Base-by-base conservation (phyloP, 2,888 invertebrate genomes). In the Venusia cambrica region DNA sequence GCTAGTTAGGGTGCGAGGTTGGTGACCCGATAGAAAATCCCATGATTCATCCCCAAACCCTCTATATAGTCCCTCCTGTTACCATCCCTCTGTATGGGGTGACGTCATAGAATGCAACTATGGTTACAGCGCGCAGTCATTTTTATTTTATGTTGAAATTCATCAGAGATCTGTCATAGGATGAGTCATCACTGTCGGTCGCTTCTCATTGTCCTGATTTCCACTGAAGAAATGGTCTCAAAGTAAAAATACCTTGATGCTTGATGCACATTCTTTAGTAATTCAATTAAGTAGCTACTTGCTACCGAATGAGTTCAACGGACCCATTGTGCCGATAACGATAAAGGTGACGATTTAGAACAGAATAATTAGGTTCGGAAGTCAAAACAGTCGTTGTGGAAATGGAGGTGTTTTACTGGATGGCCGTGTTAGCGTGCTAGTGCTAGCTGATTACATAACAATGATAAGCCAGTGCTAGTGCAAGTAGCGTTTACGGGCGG, bases 11-110 rank as follows among this genome's bases (percentile, higher is more conserved):
- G 75, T 65, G 60, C 55, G 70, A 63, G 76, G 79, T 73, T 74
- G 73, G 62, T 73, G 79, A 79, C 77, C 79, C 68, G 69, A 66
- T 63, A 67, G 63, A 66, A 69, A 70, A 71, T 72, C 73, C 73
- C 75, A 79, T 85, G 85, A 87, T 80, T 87, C 84, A 87, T 80
- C 81, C 74, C 70, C 61, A 58, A 69, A 73, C 84, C 83, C 83
- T 79, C 68, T 37, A 60, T 66, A 63, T 71, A 59, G 66, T 26
- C 78, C 81, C 77, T 75, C 59, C 56, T 54, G 50, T 62, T 67
- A 61, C 59, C 55, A 69, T 72, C 75, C 79, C 73, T 73, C 62
- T 54, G n/a, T n/a, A n/a, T n/a, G 42, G 39, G 51, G 54, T 87
- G 84, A 84, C 84, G 83, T 84, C 83, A 85, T 57, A 56, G 54